Evolutionary conservation across 2,113 vertebrate species (phyloP), one percentile per base, ranked within the genome.

Genomic region (Gallinago media): DNA sequence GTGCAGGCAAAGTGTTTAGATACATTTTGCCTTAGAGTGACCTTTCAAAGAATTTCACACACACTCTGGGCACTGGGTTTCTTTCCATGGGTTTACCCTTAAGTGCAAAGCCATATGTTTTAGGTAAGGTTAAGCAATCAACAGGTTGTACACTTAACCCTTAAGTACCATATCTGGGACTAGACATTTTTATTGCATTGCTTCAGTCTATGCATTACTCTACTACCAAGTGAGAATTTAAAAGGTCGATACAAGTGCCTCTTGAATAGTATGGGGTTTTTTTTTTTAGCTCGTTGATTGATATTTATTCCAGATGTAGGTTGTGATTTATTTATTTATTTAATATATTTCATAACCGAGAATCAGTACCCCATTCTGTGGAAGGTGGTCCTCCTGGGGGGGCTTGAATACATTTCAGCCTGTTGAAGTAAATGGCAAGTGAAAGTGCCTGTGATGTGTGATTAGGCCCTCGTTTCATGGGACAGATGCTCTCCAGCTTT

Each of bases 81-180:
- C 89, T 73, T 87, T 89, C 80, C 62, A 22, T 32, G 67, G 88
- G 18, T 88, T 92, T 97, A 89, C 92, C 94, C 89, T 78, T 87
- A 94, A 98, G 95, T 94, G 89, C 96, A 98, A 96, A 97, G 83
- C 96, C 97, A 97, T 79, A 56, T 97, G 96, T 94, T 96, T 93
- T 36, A 71, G 81, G 92, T 73, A 91, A 94, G 92, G 92, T 80
- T 93, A 91, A 96, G 77, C 84, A 93, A 95, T 93, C 88, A 88
- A 11, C 83, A 96, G 80, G 77, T 96, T 95, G 78, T 74, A 63
- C 59, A 59, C 84, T 97, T 96, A 97, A 97, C 97, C 94, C 96
- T 93, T 94, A 42, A 89, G 50, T 70, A 66, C 63, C 92, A 6
- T n/a, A 58, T 76, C 83, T 97, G 90, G 65, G 78, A 75, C 88